Evolutionary conservation across 2,797 vertebrate genomes (phyloP), one percentile per base, ranked within the genome.

Genomic region (Enteromius treurensis): DNA sequence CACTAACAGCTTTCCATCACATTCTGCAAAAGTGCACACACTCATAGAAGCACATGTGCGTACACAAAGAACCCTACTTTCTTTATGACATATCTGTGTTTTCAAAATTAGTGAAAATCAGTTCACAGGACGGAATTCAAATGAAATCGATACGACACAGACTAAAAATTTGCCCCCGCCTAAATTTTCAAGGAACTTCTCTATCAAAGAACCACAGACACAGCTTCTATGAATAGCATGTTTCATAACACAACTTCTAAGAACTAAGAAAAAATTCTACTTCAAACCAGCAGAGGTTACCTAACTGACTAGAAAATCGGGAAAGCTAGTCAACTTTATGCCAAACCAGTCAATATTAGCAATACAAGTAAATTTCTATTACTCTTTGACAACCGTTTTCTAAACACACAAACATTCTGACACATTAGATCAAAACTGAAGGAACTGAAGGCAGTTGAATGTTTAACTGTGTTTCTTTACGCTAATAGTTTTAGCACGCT

Each of bases 111-210:
- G 15, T 64, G 23, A 45, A 60, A 64, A 64, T 64, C 6, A 17
- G 62, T 64, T 64, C 15, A 32, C 40, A 0, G 42, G 40, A 47
- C 15, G 21, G n/a, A 64, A 77, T 47, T 62, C 15, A 45, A 77
- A 77, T 77, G 76, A 60, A 77, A 77, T 40, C 6, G 51, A 75
- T 76, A 58, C 73, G 55, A 23, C 73, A 23, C 10, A 64, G 19
- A 23, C 77, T 49, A 51, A 67, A 51, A 34, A 17, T 23, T 4
- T 67, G 29, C 62, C 62, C 77, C 77, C 77, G 3, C 77, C 77
- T 47, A 49, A 79, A 49, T 79, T 79, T 79, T 79, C 77, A 67
- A 51, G 45, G 19, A 79, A 79, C 60, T 60, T 60, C 53, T 60
- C n/a, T 11, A 26, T 60, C 13, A 77, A 60, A 42, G 53, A 77